Evolutionary conservation across 2,113 vertebrate species (phyloP).

Genomic region (Hydropotes inermis): DNA sequence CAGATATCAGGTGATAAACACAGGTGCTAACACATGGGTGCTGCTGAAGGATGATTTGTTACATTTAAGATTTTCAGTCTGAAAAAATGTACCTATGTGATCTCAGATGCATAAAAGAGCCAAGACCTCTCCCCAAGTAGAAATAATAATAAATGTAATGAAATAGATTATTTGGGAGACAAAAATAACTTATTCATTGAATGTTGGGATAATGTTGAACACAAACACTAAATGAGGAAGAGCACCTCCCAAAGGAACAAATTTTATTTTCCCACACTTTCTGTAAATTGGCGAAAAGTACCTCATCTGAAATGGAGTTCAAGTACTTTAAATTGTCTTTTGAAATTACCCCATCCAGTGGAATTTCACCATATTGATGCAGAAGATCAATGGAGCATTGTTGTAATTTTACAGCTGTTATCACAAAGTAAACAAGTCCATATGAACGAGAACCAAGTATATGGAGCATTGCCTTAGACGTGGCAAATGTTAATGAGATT

Average conservation of each 20-base stretch:
- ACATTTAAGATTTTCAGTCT: neutral
- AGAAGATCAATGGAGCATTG: neutral
- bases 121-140: neutral
- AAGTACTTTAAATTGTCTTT: neutral
- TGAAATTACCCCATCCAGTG: neutral
- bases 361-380: neutral
- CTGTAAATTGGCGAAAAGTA: neutral
- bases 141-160: neutral
- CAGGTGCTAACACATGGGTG: neutral
- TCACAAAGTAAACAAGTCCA: neutral
- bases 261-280: neutral
- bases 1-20: neutral
- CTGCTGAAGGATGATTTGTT: neutral
- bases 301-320: neutral
- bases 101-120: neutral
- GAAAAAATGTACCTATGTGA: rapidly evolving
- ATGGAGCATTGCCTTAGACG: neutral
- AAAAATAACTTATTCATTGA: neutral
- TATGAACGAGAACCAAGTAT: neutral
- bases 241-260: neutral
- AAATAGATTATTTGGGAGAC: neutral
- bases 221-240: neutral
- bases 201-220: neutral
- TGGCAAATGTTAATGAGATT: neutral
- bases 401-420: neutral